phyloP scores from a whole-genome alignment of 2,113 vertebrate species.

The Axis porcinus region DNA sequence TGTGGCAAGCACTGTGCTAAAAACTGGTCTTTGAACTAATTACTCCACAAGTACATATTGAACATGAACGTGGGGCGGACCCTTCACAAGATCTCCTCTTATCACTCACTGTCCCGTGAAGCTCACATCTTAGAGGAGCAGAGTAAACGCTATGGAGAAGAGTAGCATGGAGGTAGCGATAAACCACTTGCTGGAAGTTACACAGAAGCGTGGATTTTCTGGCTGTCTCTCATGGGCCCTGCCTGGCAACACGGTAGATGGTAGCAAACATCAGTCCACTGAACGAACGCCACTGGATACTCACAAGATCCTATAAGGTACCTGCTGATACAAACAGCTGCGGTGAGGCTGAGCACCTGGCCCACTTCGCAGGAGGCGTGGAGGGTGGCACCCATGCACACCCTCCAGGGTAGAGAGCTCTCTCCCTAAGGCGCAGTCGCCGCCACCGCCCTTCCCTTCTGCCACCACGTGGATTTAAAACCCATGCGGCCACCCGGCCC shows the following conservation, averaged over 20 bases:
- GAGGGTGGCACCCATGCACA: neutral
- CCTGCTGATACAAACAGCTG: neutral
- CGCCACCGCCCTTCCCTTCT: neutral
- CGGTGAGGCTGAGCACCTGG: neutral
- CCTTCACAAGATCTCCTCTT: neutral
- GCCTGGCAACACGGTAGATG: neutral
- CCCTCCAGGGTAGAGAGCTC: neutral
- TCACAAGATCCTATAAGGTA: neutral
- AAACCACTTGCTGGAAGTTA: neutral
- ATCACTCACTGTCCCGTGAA: rapidly evolving
- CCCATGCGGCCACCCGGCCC: neutral
- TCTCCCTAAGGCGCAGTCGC: neutral
- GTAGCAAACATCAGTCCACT: neutral
- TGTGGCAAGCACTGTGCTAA: neutral
- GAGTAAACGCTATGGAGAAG: rapidly evolving
- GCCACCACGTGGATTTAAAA: slow-evolving; percentile 72
- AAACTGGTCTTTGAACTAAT: neutral
- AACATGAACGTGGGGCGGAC: neutral
- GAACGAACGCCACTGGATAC: neutral
- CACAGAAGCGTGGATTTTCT: neutral
- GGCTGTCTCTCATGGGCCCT: neutral
- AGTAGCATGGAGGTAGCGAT: too few relatives aligned
- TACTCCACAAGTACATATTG: rapidly evolving
- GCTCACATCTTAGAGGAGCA: neutral
- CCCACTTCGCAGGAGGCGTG: neutral